phyloP scores from a whole-genome alignment of 92 coral and sea anemone genomes.

The Bergia sp. region DNA sequence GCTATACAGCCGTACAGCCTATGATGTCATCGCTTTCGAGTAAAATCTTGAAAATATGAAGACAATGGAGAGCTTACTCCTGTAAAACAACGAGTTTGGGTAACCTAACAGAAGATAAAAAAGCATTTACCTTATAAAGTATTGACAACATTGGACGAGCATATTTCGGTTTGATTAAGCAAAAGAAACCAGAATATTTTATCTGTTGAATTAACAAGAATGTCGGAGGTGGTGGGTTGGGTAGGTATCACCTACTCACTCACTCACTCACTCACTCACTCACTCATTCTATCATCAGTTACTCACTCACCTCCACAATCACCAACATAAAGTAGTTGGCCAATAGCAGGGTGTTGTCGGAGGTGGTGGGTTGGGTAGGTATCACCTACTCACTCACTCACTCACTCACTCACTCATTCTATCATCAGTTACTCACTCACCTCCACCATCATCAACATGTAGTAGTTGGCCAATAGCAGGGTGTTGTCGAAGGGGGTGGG shows the following conservation, averaged over 20 bases:
- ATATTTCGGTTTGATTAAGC: neutral
- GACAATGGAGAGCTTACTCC: too few relatives aligned
- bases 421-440: neutral
- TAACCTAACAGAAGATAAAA: too few relatives aligned
- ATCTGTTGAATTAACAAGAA: conserved; percentile 31
- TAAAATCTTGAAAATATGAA: too few relatives aligned
- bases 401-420: too few relatives aligned
- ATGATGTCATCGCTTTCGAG: too few relatives aligned
- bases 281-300: neutral
- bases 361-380: conserved; percentile 67
- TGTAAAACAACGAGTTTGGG: too few relatives aligned
- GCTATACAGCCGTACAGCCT: too few relatives aligned
- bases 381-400: too few relatives aligned
- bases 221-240: conserved; percentile 60
- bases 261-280: neutral
- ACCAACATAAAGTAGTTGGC: conserved; percentile 63
- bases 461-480: conserved; percentile 65
- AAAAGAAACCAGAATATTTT: too few relatives aligned
- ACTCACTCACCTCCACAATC: conserved; percentile 61
- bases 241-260: neutral
- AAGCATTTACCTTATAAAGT: neutral
- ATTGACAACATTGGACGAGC: neutral
- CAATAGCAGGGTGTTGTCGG: conserved; percentile 65
- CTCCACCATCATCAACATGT: conserved; percentile 14
- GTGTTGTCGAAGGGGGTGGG: conserved; percentile 68